phyloP scores from a whole-genome alignment of 2,113 vertebrate species.

The Salvelinus sp. region DNA sequence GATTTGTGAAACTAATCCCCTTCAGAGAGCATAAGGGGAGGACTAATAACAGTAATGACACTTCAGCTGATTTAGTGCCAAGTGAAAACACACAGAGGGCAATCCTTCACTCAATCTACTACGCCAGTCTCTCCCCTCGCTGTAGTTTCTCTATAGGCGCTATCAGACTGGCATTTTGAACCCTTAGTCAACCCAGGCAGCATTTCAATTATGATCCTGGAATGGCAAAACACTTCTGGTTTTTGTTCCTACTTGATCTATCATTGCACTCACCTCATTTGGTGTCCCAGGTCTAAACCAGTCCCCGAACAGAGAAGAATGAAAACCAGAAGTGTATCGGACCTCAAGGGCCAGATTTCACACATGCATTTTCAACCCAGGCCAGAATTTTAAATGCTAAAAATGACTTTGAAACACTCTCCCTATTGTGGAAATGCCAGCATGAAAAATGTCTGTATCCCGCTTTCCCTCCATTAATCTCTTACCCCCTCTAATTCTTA shows the following conservation, averaged over 20 bases:
- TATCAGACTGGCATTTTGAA: not conserved
- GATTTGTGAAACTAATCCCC: slow-evolving; percentile 2
- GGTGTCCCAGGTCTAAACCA: too few species aligned
- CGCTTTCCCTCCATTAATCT: not conserved
- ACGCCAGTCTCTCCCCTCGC: not conserved
- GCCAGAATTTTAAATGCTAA: too few species aligned
- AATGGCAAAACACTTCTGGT: too few species aligned
- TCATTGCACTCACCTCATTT: too few species aligned
- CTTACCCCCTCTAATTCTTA: not conserved
- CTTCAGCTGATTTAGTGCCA: slow-evolving; percentile 1
- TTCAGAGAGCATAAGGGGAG: not conserved
- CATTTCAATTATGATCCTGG: too few species aligned
- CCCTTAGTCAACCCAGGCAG: not conserved
- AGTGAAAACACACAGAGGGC: not conserved
- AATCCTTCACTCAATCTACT: not conserved
- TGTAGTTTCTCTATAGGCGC: not conserved
- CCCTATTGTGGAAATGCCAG: too few species aligned
- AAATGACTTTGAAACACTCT: too few species aligned
- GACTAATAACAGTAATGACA: not conserved
- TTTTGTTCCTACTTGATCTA: too few species aligned
- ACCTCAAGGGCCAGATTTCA: too few species aligned
- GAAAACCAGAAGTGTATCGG: too few species aligned
- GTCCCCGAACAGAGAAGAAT: too few species aligned
- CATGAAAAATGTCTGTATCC: not conserved
- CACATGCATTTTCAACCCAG: too few species aligned